Base-by-base conservation (phyloP, 2,888 invertebrate genomes). In the Eristalinus sepulchralis region DNA sequence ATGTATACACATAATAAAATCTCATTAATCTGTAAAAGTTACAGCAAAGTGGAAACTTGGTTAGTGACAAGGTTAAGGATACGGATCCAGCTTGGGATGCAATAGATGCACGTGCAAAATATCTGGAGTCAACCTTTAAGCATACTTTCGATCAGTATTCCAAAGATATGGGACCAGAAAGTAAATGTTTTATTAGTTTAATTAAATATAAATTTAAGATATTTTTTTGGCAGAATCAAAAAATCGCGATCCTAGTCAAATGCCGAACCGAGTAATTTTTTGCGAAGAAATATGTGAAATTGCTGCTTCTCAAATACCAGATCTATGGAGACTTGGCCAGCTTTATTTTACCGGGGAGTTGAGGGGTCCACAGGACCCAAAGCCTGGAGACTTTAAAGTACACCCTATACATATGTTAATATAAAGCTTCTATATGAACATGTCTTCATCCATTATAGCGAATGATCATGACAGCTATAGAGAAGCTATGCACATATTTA, bases 1-100 rank as follows among this genome's bases (percentile, higher is more conserved):
- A 1, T 5, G 9, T 27, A 31, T 2, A 47, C 5, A 36, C 24
- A 34, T 3, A 55, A 17, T 13, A 57, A 8, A 57, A 24, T 5
- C 2, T 24, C 10, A 13, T 24, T 1, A 57, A 24, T 62, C 13
- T 62, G 2, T 17, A 17, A 47, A 70, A 90, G 89, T 80, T 91
- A 1, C 92, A 92, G 80, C 93, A 93, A 89, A 90, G 90, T 17
- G 92, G 91, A 11, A 90, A 90, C 0, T 70, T 89, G 0, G 88
- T 91, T 27, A 90, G 90, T 10, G 91, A 92, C 94, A 91, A 91
- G 6, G 36, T 92, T 31, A 90, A 90, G 0, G 91, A 91, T 4
- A 97, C 96, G 8, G 99, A 99, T 93, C 98, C 99, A 1, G 99
- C 98, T 0, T 99, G 99, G 99, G 96, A 97, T 88, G 98, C 98